Evolutionary conservation across 2,797 vertebrate genomes (phyloP).

Genomic region (Moxostoma hubbsi): DNA sequence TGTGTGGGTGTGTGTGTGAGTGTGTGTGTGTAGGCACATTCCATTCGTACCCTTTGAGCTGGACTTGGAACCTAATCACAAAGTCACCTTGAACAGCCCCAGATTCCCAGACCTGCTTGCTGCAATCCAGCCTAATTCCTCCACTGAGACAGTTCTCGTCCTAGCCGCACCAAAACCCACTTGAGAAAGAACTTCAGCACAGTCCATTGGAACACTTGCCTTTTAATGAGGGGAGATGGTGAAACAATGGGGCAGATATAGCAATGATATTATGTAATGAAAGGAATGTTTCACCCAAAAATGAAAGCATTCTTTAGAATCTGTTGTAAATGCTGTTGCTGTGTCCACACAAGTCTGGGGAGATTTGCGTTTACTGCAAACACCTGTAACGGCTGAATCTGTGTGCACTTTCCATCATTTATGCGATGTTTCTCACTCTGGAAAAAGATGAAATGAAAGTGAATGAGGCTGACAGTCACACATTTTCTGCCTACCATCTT

Average conservation of each 20-base stretch:
- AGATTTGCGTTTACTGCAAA: constrained; percentile 44
- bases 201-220: not conserved
- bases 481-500: no score
- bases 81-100: constrained; percentile 82
- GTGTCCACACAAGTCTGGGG: constrained; percentile 29
- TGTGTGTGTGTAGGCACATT: constrained; percentile 31
- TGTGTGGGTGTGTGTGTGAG: not conserved
- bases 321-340: constrained; percentile 11
- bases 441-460: no score
- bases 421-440: constrained; percentile 12
- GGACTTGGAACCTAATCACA: constrained; percentile 84
- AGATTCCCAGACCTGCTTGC: constrained; percentile 57
- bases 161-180: constrained; percentile 29
- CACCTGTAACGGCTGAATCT: constrained; percentile 40
- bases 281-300: no score
- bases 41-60: constrained; percentile 68
- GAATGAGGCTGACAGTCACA: no score
- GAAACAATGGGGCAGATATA: not conserved
- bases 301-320: no score
- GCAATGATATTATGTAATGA: not conserved
- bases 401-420: constrained; percentile 23
- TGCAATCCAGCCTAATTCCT: constrained; percentile 58
- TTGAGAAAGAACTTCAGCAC: constrained; percentile 23
- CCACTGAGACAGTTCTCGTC: constrained; percentile 53
- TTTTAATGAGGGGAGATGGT: not conserved